Percentiles rank a stretch among this genome's conserved stretches.
Evolutionary conservation across 2,888 invertebrate species (phyloP).

Genomic region (Sesia bembeciformis): DNA sequence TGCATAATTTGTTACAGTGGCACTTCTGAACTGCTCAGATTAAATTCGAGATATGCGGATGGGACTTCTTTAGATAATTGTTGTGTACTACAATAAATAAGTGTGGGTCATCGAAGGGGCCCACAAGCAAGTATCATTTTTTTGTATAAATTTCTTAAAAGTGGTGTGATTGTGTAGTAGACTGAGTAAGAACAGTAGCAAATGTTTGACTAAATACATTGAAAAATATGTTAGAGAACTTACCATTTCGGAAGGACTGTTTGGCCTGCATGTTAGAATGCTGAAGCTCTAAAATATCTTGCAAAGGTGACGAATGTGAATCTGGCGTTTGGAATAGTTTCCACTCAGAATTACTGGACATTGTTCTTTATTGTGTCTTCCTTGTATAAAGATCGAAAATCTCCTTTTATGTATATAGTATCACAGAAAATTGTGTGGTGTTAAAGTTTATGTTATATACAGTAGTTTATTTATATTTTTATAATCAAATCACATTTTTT

Average conservation of each 20-base stretch:
- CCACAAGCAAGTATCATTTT: no score
- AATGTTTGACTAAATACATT: no score
- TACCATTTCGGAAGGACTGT: slow-evolving; percentile 73
- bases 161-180: no score
- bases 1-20: no score
- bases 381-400: slow-evolving; percentile 64
- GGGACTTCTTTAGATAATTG: no score
- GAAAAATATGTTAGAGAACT: slow-evolving; percentile 17
- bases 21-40: no score
- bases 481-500: slow-evolving; percentile 63
- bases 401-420: slow-evolving; percentile 55
- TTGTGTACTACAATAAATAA: no score
- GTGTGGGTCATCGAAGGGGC: no score
- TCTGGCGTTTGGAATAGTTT: slow-evolving; percentile 93
- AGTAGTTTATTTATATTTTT: slow-evolving; percentile 29
- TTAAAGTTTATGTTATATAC: slow-evolving; percentile 21
- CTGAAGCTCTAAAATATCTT: slow-evolving; percentile 86
- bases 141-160: no score
- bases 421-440: slow-evolving; percentile 65
- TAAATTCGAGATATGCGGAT: no score
- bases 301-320: slow-evolving; percentile 87
- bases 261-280: slow-evolving; percentile 70
- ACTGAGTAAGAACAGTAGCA: no score
- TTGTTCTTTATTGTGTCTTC: slow-evolving; percentile 57
- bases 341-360: slow-evolving; percentile 92